Base-by-base conservation (phyloP, 1,140 invertebrate genomes). In the Galendromus occidentalis region DNA sequence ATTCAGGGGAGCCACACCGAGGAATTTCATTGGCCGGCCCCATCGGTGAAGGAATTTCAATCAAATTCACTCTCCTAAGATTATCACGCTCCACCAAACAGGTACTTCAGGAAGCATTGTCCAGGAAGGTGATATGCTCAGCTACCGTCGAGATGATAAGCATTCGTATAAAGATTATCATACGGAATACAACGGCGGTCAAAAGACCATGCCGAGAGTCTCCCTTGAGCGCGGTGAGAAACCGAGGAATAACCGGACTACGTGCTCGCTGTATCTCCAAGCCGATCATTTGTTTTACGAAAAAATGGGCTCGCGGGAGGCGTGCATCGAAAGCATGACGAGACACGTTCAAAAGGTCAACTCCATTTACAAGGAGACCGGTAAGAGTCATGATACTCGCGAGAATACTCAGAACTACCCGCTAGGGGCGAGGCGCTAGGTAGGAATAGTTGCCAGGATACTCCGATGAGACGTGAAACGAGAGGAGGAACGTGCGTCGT, bases 281-380 rank as follows among this genome's bases (percentile, higher is more conserved):
- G 91, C 91, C 1, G 91, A 94, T 79, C 90, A 94, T 79, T 83
- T 91, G 73, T 93, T 93, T 77, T 93, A 85, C 75, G 82, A 91
- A 72, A 85, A 88, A 77, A 90, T 91, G 74, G 87, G 87, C 33
- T 87, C 86, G 14, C 88, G 93, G 73, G 90, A 95, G 74, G 87
- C 89, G 0, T 91, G 89, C 72, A 93, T 95, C 70, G 89, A 94
- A 75, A 87, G 91, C 28, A 92, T 95, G 82, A 92, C 90, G 0
- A 79, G 89, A 64, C 89, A 94, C 73, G 90, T 94, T 17, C 91
- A 95, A 73, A 82, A 88, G 72, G 88, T 93, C 67, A 94, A 94
- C 76, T 81, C 85, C 9, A 94, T 95, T 71, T 95, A 93, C 74
- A 85, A 84, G 75, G 82, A 83, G 64, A 91, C 89, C 72, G 87